phyloP scores from a whole-genome alignment of 2,797 vertebrate genomes.

The Ciconia nigra region DNA sequence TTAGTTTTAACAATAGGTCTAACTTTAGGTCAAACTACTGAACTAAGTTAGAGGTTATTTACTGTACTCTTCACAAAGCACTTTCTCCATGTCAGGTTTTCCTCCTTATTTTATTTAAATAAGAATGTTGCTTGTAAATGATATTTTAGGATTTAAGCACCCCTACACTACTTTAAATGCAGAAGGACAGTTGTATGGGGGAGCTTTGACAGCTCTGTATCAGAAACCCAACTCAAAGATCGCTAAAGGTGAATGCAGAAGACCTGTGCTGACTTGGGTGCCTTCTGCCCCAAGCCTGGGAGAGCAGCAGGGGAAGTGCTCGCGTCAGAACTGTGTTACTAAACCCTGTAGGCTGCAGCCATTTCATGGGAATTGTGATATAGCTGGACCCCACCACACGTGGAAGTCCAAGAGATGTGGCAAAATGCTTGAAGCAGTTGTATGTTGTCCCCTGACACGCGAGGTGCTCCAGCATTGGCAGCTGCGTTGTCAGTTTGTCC shows the following conservation, averaged over 20 bases:
- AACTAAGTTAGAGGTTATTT: not conserved
- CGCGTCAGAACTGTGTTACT: rapidly evolving
- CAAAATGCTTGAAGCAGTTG: rapidly evolving
- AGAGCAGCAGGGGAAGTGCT: not conserved
- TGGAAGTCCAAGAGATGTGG: not conserved
- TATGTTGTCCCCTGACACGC: rapidly evolving
- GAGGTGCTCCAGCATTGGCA: not conserved
- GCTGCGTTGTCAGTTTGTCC: rapidly evolving
- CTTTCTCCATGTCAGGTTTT: not conserved
- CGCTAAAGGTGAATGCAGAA: not conserved
- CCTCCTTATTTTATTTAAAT: not conserved
- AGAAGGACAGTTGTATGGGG: rapidly evolving
- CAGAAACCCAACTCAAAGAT: not conserved
- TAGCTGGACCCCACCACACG: rapidly evolving
- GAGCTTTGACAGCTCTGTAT: not conserved
- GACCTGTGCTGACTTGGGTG: not conserved
- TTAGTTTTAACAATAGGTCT: not conserved
- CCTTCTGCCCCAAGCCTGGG: not conserved
- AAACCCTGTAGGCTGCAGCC: not conserved
- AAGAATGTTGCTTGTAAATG: not conserved
- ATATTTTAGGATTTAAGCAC: not conserved
- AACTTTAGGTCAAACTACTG: not conserved
- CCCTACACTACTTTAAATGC: rapidly evolving
- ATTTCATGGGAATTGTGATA: rapidly evolving
- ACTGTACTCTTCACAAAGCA: not conserved